Conservation (phyloP, 2,888 invertebrate genomes). For the Ischnura elegans region DNA sequence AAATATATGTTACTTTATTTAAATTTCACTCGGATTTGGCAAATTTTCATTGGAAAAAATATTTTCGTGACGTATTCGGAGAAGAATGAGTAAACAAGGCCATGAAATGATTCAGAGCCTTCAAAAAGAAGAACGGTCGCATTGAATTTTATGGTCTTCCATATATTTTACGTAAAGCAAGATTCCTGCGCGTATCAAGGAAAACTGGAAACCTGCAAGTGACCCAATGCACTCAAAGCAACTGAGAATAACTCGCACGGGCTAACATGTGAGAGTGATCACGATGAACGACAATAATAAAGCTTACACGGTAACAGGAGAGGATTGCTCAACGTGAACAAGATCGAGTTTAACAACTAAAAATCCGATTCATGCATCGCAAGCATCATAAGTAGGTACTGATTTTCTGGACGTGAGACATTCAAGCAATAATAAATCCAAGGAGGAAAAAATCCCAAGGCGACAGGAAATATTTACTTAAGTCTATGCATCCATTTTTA, state of each 20-base stretch:
- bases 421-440: neutral
- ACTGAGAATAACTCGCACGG: neutral
- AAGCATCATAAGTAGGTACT: no score
- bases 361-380: no score
- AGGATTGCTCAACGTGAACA: neutral
- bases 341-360: neutral
- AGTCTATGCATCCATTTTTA: no score
- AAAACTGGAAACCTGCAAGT: neutral
- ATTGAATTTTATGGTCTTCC: neutral
- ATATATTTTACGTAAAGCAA: neutral
- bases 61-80: no score
- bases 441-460: no score
- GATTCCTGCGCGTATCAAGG: slow-evolving; percentile 9
- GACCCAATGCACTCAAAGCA: neutral
- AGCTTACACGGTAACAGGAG: neutral
- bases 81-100: neutral
- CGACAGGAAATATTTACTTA: neutral
- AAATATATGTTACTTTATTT: no score
- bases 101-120: neutral
- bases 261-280: neutral
- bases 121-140: neutral
- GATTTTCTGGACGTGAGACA: neutral
- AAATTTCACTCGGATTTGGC: no score
- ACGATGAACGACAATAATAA: neutral
- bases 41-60: no score